Base-by-base conservation (phyloP, 2,113 vertebrate species). In the Macquaria australasica region DNA sequence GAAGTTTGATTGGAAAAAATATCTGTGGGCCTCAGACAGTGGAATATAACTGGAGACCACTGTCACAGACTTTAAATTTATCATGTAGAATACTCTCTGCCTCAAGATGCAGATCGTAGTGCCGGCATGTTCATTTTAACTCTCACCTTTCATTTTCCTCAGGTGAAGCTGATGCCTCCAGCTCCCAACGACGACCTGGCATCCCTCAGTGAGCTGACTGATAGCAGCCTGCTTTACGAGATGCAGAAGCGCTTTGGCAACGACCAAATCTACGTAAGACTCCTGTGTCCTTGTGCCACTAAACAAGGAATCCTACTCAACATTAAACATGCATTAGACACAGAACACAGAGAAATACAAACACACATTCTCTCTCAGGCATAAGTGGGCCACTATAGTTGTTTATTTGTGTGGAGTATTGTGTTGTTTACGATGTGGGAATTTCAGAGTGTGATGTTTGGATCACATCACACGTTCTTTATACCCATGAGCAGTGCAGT, bases 181-280 rank as follows among this genome's bases (percentile, higher is more conserved):
- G 98, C 98, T 3, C 98, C 98, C 9, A 99, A 96, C 9, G 98
- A 99, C 6, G 98, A 99, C 94, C 95, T 99, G 81, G 97, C 98
- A 0, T 98, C 98, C 6, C 96, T 99, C 93, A 99, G 96, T 15
- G 97, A 99, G 90, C 96, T 99, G 31, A 98, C 96, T 0, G 97
- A 99, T 77, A 96, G 97, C 95, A 98, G 97, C 86, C 95, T 99
- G n/a, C 97, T 99, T n/a, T 99, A 99, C 9, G 98, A 99, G 92
- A 98, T 99, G 91, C 98, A 99, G 93, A 99, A 99, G 87, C 98
- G 98, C 81, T 99, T 97, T 43, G 96, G 94, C 68, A 99, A 98
- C 25, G 95, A 98, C 91, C 98, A 99, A 94, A 99, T 99, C 91
- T 98, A 99, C 8, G 98, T 99, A 94, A 95, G 98, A 79, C 53